Percentiles rank a stretch among this genome's conserved stretches.
Evolutionary conservation across 1,140 invertebrate genomes (phyloP).

Genomic region (Mycetomoellerius zeteki): DNA sequence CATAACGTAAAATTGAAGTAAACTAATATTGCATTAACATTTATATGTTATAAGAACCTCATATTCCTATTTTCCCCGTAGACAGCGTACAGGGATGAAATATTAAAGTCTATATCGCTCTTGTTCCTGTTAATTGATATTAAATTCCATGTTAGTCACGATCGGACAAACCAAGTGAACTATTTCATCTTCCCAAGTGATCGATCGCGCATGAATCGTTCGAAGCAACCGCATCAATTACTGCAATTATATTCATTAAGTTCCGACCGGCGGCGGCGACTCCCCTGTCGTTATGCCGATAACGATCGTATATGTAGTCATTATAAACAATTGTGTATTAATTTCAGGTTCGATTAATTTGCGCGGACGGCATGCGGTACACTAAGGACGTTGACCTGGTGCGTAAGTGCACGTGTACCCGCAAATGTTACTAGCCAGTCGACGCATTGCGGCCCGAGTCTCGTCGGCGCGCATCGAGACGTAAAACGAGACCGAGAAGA

Average conservation of each 20-base stretch:
- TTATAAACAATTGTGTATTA: constrained; percentile 52
- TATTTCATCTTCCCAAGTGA: constrained; percentile 12
- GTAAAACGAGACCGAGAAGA: constrained; percentile 68
- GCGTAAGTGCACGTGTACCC: constrained; percentile 96
- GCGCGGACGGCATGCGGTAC: constrained; percentile 96
- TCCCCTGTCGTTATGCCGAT: neutral
- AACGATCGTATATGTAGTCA: neutral
- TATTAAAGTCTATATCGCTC: neutral
- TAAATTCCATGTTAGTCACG: neutral
- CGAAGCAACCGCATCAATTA: constrained; percentile 29
- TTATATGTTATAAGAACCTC: constrained; percentile 6
- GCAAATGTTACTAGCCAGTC: constrained; percentile 92
- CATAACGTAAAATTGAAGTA: neutral
- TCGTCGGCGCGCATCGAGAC: constrained; percentile 67
- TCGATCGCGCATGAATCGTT: constrained; percentile 11
- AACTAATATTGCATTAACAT: constrained; percentile 35
- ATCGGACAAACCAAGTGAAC: neutral
- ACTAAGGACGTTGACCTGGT: constrained; percentile 98
- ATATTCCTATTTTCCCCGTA: neutral
- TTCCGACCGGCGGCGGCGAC: neutral
- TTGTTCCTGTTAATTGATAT: constrained; percentile 41
- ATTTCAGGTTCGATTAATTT: constrained; percentile 94
- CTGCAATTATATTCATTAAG: constrained; percentile 50
- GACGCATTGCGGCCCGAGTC: constrained; percentile 59
- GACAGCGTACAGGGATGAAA: constrained; percentile 6